Base-by-base conservation (phyloP, 2,888 invertebrate genomes). In the Apamea crenata region DNA sequence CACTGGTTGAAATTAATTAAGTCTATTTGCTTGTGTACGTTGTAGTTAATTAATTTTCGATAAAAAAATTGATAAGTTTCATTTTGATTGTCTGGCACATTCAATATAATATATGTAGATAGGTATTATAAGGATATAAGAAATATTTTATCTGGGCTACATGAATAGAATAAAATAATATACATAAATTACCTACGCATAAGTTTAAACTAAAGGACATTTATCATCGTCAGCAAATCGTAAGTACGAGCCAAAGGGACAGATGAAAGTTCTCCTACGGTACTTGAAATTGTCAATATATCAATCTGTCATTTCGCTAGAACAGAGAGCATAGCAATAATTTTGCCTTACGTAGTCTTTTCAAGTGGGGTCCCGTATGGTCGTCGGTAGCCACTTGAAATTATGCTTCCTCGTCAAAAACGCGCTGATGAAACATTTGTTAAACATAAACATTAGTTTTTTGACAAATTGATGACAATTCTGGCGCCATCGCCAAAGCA, bases 1-100 rank as follows among this genome's bases (percentile, higher is more conserved):
- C 80, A 80, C 68, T 80, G 81, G 77, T 82, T 80, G 63, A 40
- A 77, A 71, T 88, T 85, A 80, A 83, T 85, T 85, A 56, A 68
- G 82, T 74, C 50, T 80, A 71, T 82, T 80, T 84, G 78, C 73
- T 74, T 77, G 66, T 78, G 61, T 56, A 78, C 44, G 66, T 63
- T 36, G 32, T 78, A 75, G 56, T 44, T 82, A 78, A 86, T 78
- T 81, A 76, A 70, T 71, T 81, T 74, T 72, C n/a, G 36, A 68
- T 75, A 76, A 47, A 72, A 69, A 79, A 25, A 0, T 56, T 14
- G 6, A 32, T 40, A 29, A 59, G 25, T 65, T 81, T 40, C 2
- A 67, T 67, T 61, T 80, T 75, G 14, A 25, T 81, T 59, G 25
- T 82, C 36, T 82, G 66, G 40, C 8, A 68, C 1, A 82, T 32